These are phyloP conservation scores for Peucedramus taeniatus DNA, from an alignment of 2,113 vertebrate genomes.

Conservation along the genomic window DNA sequence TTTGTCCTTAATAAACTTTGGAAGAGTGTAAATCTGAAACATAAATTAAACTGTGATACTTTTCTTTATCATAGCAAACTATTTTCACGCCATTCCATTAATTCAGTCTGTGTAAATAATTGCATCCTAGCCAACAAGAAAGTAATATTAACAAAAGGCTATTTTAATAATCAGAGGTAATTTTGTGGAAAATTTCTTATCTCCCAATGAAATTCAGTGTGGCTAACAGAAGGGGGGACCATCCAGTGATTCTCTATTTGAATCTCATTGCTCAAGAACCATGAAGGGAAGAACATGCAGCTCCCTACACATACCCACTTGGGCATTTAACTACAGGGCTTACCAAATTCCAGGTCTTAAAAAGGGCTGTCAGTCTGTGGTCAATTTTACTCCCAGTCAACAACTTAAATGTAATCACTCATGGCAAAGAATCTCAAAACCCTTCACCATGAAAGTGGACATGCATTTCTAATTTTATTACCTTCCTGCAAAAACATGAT, in stretches of 20 bases:
- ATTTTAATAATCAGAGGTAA: background rate
- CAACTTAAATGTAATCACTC: background rate
- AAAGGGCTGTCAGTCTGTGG: background rate
- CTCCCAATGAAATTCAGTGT: background rate
- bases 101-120: background rate
- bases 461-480: conserved; percentile 13
- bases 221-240: background rate
- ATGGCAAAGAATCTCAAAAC: background rate
- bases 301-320: background rate
- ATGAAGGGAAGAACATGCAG: background rate
- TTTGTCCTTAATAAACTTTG: background rate
- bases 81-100: background rate
- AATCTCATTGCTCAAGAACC: background rate
- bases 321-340: background rate
- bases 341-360: background rate
- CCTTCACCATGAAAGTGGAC: background rate
- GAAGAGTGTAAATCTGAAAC: background rate
- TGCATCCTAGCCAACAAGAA: background rate
- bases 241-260: fast-evolving
- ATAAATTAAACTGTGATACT: background rate
- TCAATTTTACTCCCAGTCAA: background rate
- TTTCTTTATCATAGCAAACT: background rate
- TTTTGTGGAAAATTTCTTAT: background rate
- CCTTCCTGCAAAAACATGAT: conserved; percentile 87
- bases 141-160: background rate